These are phyloP conservation scores for Acipenser oxyrinchus DNA, from an alignment of 2,797 vertebrate genomes.

Conservation along the genomic window DNA sequence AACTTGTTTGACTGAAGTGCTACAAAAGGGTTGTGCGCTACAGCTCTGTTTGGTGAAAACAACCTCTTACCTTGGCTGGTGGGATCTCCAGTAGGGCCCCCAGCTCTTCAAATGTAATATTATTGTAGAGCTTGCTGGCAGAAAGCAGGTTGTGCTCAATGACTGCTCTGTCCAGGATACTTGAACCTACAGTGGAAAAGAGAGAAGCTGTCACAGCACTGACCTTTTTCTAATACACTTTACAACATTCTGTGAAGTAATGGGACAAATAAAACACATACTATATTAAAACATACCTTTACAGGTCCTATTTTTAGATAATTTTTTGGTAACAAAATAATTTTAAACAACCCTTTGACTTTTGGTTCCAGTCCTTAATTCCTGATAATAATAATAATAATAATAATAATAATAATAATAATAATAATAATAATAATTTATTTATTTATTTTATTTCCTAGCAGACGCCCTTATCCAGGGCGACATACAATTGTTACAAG, in stretches of 20 bases:
- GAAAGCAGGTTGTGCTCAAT: constrained; percentile 97
- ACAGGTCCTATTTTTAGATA: no score
- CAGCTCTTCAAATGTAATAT: constrained; percentile 96
- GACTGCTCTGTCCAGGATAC: constrained; percentile 94
- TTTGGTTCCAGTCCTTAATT: no score
- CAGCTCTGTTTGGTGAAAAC: background rate
- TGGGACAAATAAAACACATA: constrained; percentile 2
- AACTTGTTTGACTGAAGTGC: no score
- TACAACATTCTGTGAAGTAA: background rate
- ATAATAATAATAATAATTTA: no score
- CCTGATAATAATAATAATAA: no score
- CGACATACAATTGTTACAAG: no score
- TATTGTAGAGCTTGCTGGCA: constrained; percentile 97
- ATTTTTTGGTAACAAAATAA: no score
- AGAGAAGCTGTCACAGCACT: background rate
- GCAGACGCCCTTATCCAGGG: no score
- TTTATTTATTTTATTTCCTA: no score
- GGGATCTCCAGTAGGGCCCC: constrained; percentile 95
- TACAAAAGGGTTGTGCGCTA: background rate
- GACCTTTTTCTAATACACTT: constrained; percentile 35
- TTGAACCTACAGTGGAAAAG: constrained; percentile 68
- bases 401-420: no score
- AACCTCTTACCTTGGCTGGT: constrained; percentile 78
- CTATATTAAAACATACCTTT: background rate
- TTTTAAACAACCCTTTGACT: no score